Evolutionary conservation across 2,113 vertebrate species (phyloP).

Genomic region (Chaenocephalus aceratus): DNA sequence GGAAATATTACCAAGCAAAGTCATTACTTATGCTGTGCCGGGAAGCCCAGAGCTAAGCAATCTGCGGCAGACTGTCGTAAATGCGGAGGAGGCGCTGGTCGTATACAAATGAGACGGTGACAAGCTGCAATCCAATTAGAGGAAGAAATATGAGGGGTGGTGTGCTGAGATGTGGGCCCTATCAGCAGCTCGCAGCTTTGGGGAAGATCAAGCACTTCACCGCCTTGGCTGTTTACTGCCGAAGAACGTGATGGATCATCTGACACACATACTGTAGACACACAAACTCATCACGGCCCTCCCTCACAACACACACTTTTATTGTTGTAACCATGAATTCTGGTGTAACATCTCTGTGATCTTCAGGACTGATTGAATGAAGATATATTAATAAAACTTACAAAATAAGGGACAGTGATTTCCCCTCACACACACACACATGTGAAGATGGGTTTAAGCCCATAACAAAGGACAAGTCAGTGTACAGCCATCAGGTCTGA

Average conservation of each 20-base stretch:
- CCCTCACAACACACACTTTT: conserved; percentile 19
- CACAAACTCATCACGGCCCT: conserved; percentile 21
- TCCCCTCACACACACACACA: too few relatives aligned
- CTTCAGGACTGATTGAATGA: background rate
- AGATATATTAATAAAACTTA: background rate
- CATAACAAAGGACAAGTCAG: background rate
- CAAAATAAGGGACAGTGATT: background rate
- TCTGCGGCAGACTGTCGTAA: conserved; percentile 48
- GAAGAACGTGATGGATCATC: conserved; percentile 53
- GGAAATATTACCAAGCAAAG: conserved; percentile 30
- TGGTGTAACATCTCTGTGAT: background rate
- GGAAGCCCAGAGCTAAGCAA: conserved; percentile 58
- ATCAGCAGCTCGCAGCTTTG: conserved; percentile 67
- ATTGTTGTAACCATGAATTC: conserved; percentile 12
- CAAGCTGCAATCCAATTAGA: conserved; percentile 77
- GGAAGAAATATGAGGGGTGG: conserved; percentile 78
- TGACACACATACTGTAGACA: conserved; percentile 2
- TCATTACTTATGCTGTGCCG: conserved; percentile 47
- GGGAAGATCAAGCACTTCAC: conserved; percentile 75
- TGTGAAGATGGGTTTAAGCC: background rate
- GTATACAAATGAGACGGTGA: conserved; percentile 72
- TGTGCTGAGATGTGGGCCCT: conserved; percentile 52
- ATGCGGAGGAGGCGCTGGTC: conserved; percentile 61
- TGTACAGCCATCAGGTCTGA: background rate
- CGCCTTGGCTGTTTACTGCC: conserved; percentile 35